Percentiles rank a stretch among this genome's conserved stretches.
Evolutionary conservation across 2,888 invertebrate species (phyloP).

Genomic region (Mesorhabditis spiculigera): DNA sequence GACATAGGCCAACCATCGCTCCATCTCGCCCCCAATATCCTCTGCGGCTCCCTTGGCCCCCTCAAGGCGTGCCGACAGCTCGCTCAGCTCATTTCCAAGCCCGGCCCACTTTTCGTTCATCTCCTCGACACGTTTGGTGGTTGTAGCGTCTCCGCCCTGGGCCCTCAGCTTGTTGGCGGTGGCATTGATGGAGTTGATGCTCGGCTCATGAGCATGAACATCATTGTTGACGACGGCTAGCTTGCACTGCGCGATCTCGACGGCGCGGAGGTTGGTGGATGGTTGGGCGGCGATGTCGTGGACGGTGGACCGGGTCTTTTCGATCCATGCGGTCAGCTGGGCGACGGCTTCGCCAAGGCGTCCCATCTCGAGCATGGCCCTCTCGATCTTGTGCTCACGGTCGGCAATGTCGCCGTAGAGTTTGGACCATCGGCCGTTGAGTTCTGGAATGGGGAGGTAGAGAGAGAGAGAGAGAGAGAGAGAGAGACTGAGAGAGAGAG

Average conservation of each 20-base stretch:
- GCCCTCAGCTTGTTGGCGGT: slow-evolving; percentile 87
- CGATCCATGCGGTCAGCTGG: slow-evolving; percentile 90
- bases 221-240: slow-evolving; percentile 82
- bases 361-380: slow-evolving; percentile 85
- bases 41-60: slow-evolving; percentile 75
- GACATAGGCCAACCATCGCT: slow-evolving; percentile 86
- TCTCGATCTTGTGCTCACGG: slow-evolving; percentile 81
- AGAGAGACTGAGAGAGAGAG: no score
- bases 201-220: slow-evolving; percentile 90
- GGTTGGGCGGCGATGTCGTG: slow-evolving; percentile 68
- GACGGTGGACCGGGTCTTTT: slow-evolving; percentile 77
- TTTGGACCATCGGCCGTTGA: slow-evolving; percentile 91
- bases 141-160: slow-evolving; percentile 64
- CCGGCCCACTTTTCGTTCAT: slow-evolving; percentile 87
- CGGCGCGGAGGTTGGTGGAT: slow-evolving; percentile 80
- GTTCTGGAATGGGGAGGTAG: slow-evolving; percentile 72
- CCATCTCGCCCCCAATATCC: slow-evolving; percentile 74
- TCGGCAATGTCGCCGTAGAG: slow-evolving; percentile 85
- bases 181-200: slow-evolving; percentile 86
- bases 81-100: slow-evolving; percentile 78
- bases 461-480: no score
- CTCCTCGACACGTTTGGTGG: slow-evolving; percentile 78
- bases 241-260: slow-evolving; percentile 74
- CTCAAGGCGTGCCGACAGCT: slow-evolving; percentile 83
- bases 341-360: slow-evolving; percentile 94